Percentiles rank a stretch among this genome's conserved stretches.
Conservation (phyloP, 2,113 vertebrate genomes). For the Smithornis capensis region DNA sequence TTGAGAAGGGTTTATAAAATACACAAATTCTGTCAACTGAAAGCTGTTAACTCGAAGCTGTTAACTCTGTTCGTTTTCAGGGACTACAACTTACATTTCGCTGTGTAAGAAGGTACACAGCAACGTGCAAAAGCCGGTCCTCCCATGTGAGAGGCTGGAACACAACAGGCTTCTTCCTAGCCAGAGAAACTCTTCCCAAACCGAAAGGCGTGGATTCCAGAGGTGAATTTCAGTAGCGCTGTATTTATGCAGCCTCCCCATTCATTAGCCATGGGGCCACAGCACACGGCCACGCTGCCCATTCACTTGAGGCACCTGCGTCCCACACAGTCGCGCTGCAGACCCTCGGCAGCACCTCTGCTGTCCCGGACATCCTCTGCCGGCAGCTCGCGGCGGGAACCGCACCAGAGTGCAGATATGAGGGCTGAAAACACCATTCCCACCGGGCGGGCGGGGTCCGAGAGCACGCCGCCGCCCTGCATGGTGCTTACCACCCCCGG, state of each 20-base stretch:
- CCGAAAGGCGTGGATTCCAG: not conserved
- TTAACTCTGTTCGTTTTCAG: not conserved
- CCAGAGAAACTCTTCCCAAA: not conserved
- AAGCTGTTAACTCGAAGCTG: not conserved
- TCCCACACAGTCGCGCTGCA: not conserved
- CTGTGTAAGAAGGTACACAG: not conserved
- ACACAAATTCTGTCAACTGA: not conserved
- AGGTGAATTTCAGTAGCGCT: not conserved
- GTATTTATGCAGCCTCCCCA: accelerated
- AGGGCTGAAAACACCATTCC: not conserved
- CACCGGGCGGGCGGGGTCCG: accelerated
- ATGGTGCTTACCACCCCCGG: not conserved
- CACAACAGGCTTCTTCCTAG: not conserved
- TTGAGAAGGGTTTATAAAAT: not conserved
- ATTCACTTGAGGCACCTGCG: not conserved
- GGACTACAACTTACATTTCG: not conserved
- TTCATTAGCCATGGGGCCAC: accelerated
- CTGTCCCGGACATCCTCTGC: not conserved
- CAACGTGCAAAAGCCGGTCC: not conserved
- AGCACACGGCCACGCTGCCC: accelerated
- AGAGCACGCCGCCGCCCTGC: not conserved
- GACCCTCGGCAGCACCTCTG: not conserved
- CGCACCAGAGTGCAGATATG: accelerated
- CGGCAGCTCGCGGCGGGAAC: not conserved
- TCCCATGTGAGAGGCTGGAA: not conserved